Conservation (phyloP, 2,797 vertebrate species). For the Hyperoplus immaculatus region DNA sequence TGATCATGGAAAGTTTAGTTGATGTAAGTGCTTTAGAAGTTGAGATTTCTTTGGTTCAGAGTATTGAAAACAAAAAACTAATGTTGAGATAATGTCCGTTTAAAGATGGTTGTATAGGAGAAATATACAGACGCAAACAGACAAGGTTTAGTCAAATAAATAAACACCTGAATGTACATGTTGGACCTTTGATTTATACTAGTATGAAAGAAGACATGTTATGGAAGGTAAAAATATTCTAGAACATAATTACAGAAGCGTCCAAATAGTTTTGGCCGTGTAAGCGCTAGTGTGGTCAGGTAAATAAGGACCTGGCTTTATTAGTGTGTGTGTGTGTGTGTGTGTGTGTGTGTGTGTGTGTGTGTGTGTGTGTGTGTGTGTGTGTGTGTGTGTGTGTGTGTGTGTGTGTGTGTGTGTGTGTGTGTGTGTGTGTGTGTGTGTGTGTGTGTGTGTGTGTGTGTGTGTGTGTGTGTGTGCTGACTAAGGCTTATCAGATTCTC, state of each 20-base stretch:
- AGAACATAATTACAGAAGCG: background rate
- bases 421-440: constrained; percentile 39
- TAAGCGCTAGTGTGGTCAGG: constrained; percentile 50
- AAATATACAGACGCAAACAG: too few relatives aligned
- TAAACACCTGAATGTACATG: too few relatives aligned
- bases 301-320: constrained; percentile 67
- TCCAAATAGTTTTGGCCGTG: constrained; percentile 10
- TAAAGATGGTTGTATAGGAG: too few relatives aligned
- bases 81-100: too few relatives aligned
- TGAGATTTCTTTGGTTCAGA: too few relatives aligned
- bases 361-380: constrained; percentile 50
- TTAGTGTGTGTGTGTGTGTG: constrained; percentile 67
- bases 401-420: constrained; percentile 56
- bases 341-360: constrained; percentile 40
- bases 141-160: too few relatives aligned
- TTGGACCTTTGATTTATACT: too few relatives aligned
- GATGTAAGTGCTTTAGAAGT: too few relatives aligned
- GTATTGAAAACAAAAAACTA: too few relatives aligned
- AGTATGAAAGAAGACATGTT: background rate
- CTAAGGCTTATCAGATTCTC: constrained; percentile 79
- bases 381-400: constrained; percentile 43
- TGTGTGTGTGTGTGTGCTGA: constrained; percentile 65
- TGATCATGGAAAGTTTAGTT: too few relatives aligned
- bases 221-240: constrained; percentile 13
- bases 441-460: constrained; percentile 47